A percentile compares a stretch with the other conserved stretches of the same genome.
These are phyloP conservation scores for Colletes latitarsis DNA, from an alignment of 1,140 invertebrate genomes.

Conservation along the genomic window DNA sequence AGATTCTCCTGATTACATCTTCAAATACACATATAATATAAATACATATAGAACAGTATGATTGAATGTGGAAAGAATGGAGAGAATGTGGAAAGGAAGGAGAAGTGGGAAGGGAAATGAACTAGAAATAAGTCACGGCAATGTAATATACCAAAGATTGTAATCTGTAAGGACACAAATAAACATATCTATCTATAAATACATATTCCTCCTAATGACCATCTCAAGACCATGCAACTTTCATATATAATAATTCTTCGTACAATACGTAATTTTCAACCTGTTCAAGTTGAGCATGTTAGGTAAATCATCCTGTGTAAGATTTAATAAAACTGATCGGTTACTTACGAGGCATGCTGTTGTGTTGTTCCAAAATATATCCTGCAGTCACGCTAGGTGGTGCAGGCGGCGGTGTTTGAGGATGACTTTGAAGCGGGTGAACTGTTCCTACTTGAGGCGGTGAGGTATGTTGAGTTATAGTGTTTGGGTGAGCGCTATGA, in stretches of 20 bases:
- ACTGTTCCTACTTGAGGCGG: slow-evolving; percentile 84
- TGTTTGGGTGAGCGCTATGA: slow-evolving; percentile 78
- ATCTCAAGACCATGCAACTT: too few species aligned
- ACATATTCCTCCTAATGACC: too few species aligned
- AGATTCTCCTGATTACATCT: too few species aligned
- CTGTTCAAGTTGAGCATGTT: background rate
- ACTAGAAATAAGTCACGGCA: too few species aligned
- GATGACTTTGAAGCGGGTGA: slow-evolving; percentile 83
- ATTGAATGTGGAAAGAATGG: too few species aligned
- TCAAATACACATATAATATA: too few species aligned
- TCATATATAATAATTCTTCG: background rate
- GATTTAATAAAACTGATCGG: background rate
- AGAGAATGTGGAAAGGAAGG: too few species aligned
- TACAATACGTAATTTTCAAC: background rate
- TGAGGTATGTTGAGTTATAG: slow-evolving; percentile 78
- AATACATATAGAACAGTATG: too few species aligned
- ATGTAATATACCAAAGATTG: too few species aligned
- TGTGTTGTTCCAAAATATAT: slow-evolving; percentile 83
- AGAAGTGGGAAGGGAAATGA: too few species aligned
- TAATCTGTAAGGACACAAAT: too few species aligned
- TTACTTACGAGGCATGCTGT: slow-evolving; percentile 90
- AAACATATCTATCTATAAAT: too few species aligned
- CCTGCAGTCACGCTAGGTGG: slow-evolving; percentile 78
- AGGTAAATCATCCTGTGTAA: background rate
- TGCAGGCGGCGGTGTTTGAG: slow-evolving; percentile 85